A percentile compares a stretch with the other conserved stretches of the same genome.
phyloP scores from a whole-genome alignment of 1,140 invertebrate species.

The Ostrea edulis region DNA sequence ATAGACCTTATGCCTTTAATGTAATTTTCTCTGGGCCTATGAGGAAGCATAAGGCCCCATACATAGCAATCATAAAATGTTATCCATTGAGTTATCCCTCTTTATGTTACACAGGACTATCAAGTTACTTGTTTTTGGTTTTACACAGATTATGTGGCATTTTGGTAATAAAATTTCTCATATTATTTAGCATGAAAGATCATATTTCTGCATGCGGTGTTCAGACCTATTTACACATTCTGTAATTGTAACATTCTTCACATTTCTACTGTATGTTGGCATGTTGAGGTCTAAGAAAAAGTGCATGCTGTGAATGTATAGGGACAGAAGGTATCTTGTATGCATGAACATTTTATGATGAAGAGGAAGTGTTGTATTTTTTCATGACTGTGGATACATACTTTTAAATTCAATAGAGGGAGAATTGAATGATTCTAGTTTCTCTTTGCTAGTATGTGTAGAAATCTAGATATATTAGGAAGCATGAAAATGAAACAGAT shows the following conservation, averaged over 20 bases:
- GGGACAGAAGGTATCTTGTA: neutral
- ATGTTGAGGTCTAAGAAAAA: neutral
- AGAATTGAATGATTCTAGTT: neutral
- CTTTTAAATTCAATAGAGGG: neutral
- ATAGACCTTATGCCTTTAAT: no score
- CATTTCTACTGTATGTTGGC: neutral
- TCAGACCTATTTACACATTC: neutral
- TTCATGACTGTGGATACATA: neutral
- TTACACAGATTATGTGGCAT: neutral
- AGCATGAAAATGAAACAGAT: no score
- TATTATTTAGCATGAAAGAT: neutral
- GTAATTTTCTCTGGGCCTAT: no score
- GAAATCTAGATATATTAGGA: neutral
- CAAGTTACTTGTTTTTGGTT: neutral
- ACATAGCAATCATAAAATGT: neutral
- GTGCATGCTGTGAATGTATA: neutral
- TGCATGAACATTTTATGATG: neutral
- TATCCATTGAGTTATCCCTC: neutral
- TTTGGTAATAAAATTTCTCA: neutral
- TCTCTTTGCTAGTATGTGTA: neutral
- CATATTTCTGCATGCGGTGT: slow-evolving; percentile 6
- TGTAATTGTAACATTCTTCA: neutral
- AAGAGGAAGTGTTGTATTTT: neutral
- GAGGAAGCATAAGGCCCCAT: no score
- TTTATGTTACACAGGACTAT: neutral